Base-by-base conservation (phyloP, 2,888 invertebrate species). In the Idaea dimidiata region DNA sequence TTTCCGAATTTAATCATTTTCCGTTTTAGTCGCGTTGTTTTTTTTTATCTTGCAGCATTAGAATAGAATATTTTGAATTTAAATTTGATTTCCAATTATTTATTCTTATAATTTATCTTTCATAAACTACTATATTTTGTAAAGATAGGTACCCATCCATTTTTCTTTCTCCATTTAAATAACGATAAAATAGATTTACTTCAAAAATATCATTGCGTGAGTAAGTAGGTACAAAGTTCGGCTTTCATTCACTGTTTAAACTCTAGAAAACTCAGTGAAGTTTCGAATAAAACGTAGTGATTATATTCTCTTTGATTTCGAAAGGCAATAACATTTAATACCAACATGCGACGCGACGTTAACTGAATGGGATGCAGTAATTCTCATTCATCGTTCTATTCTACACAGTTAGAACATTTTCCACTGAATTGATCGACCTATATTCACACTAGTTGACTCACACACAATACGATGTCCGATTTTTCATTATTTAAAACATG, bases 341-440 rank as follows among this genome's bases (percentile, higher is more conserved):
- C 10, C 43, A 43, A 43, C 43, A 43, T 43, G 43, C 43, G 10
- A 14, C 6, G 43, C 43, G 14, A 10, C 43, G 43, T 43, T 10
- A 43, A 43, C 43, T 43, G 43, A 43, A 43, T 43, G 43, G 43
- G 43, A 14, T 14, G 43, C 43, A 43, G 43, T 43, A 43, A 43
- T 10, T 43, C 43, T 43, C 43, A 43, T 43, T 43, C 43, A 43
- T 43, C 7, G 43, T 43, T 43, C 32, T 32, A 32, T 10, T 8
- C 43, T 14, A 8, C 43, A 43, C 43, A 43, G 43, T 43, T 43
- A 61, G 54, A 62, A 17, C 62, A 62, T 62, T 24, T 57, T 66
- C 71, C 65, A 71, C 62, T 32, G 62, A 74, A 76, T 79, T 74
- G 73, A 76, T 76, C 72, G 78, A 72, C 74, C 76, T 71, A 77